Percentiles rank a stretch among this genome's conserved stretches.
Conservation (phyloP, 2,888 invertebrate species). For the Morpho achilles region DNA sequence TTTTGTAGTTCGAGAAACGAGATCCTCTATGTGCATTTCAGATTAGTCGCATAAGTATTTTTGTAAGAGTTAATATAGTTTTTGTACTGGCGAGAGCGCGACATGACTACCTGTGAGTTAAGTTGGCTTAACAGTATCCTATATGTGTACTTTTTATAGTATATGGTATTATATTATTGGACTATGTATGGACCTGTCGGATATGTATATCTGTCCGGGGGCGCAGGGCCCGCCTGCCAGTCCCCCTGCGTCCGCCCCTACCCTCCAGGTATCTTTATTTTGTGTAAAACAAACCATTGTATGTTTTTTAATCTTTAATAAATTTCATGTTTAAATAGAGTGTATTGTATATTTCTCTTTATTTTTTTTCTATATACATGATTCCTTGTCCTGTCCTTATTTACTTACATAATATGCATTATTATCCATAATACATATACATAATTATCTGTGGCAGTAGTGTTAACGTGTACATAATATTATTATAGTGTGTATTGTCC, state of each 20-base stretch:
- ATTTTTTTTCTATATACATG: slow-evolving; percentile 70
- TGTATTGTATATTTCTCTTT: slow-evolving; percentile 78
- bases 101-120: slow-evolving; percentile 75
- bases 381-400: slow-evolving; percentile 63
- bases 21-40: slow-evolving; percentile 77
- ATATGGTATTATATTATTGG: slow-evolving; percentile 75
- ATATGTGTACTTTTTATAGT: slow-evolving; percentile 75
- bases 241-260: slow-evolving; percentile 45
- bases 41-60: slow-evolving; percentile 78
- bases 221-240: slow-evolving; percentile 44
- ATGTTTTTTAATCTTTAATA: slow-evolving; percentile 77
- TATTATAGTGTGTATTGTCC: slow-evolving; percentile 59
- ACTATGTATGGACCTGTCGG: slow-evolving; percentile 75
- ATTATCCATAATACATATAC: slow-evolving; percentile 50
- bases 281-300: slow-evolving; percentile 76
- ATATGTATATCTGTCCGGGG: slow-evolving; percentile 56
- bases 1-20: slow-evolving; percentile 75
- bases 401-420: slow-evolving; percentile 60
- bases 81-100: slow-evolving; percentile 72
- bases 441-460: slow-evolving; percentile 74
- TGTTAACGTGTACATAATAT: slow-evolving; percentile 57
- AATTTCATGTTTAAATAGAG: slow-evolving; percentile 78
- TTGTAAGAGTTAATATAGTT: slow-evolving; percentile 78
- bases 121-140: slow-evolving; percentile 75
- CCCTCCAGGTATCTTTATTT: slow-evolving; percentile 76